These are phyloP conservation scores for Phrynocephalus guinanensis DNA, from an alignment of 2,797 vertebrate genomes.

Conservation along the genomic window DNA sequence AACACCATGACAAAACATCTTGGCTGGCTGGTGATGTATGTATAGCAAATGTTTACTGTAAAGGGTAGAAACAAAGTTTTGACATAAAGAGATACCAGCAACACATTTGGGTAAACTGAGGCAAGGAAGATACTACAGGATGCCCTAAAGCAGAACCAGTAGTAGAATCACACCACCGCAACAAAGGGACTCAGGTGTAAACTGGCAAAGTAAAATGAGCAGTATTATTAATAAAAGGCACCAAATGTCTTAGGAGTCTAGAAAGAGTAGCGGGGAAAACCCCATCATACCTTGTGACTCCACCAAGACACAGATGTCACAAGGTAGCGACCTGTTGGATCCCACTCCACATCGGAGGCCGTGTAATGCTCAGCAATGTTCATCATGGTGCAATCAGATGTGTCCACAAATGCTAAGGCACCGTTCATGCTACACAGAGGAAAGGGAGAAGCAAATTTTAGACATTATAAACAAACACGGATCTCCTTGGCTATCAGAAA, in stretches of 20 bases:
- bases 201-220: neutral
- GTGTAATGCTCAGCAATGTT: conserved; percentile 98
- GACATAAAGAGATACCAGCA: no score
- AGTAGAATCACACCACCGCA: no score
- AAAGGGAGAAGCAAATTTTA: neutral
- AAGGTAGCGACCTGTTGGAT: conserved; percentile 94
- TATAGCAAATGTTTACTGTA: no score
- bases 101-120: no score
- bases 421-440: conserved; percentile 90
- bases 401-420: conserved; percentile 96
- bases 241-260: neutral
- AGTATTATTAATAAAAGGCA: no score
- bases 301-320: conserved; percentile 99
- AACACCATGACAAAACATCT: no score
- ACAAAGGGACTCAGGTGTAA: neutral
- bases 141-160: no score
- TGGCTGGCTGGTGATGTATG: no score
- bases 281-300: conserved; percentile 92
- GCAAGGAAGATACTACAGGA: no score
- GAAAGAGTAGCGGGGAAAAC: neutral
- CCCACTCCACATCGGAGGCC: conserved; percentile 98
- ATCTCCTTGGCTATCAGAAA: neutral
- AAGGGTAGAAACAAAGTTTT: no score
- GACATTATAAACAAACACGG: neutral
- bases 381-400: conserved; percentile 98